A percentile compares a stretch with the other conserved stretches of the same genome.
Evolutionary conservation across 2,888 invertebrate genomes (phyloP).

Genomic region (Dryadula phaetusa): DNA sequence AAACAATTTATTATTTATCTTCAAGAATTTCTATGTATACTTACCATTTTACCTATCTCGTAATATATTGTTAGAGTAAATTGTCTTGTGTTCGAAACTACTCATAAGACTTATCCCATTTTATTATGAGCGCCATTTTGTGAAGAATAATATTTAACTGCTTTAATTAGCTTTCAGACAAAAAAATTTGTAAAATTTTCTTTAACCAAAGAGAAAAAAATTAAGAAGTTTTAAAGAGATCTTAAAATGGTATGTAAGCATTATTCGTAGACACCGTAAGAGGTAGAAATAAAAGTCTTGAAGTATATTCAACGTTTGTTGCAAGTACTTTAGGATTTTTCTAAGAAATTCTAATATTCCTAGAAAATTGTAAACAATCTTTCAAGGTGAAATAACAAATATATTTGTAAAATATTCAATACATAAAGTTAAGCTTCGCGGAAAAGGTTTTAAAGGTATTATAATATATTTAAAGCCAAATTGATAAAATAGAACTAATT

Average conservation of each 20-base stretch:
- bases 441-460: neutral
- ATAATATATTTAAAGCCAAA: neutral
- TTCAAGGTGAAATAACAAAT: constrained; percentile 19
- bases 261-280: constrained; percentile 25
- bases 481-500: constrained; percentile 30
- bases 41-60: no score
- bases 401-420: constrained; percentile 11
- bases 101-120: neutral
- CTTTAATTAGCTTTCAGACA: constrained; percentile 11
- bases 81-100: neutral
- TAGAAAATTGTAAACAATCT: constrained; percentile 37
- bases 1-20: no score
- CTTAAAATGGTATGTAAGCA: constrained; percentile 33
- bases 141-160: neutral
- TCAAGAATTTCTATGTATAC: no score
- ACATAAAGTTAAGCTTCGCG: neutral
- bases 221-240: constrained; percentile 29
- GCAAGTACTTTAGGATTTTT: constrained; percentile 33
- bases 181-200: neutral
- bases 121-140: neutral
- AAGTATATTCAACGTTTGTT: constrained; percentile 30
- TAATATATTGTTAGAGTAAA: no score
- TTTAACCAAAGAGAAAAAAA: constrained; percentile 12
- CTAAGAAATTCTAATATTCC: no score
- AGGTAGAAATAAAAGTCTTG: constrained; percentile 31